Percentiles rank a stretch among this genome's conserved stretches.
Conservation (phyloP, 2,888 invertebrate species). For the Himalopsyche japonica region DNA sequence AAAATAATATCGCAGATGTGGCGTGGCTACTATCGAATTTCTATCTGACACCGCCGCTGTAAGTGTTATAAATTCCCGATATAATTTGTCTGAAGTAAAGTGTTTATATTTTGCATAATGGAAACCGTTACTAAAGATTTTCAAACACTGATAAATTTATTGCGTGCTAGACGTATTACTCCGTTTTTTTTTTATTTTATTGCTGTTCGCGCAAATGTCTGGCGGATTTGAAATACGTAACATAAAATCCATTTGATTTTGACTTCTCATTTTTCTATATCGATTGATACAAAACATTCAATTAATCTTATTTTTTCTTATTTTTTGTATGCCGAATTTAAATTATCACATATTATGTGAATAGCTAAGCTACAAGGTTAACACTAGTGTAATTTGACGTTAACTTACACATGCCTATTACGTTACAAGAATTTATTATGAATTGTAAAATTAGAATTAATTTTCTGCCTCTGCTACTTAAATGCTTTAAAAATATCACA, state of each 20-base stretch:
- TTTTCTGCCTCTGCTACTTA: neutral
- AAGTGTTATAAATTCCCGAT: neutral
- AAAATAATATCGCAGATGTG: too few relatives aligned
- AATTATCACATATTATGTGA: neutral
- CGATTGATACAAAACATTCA: too few relatives aligned
- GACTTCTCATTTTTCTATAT: too few relatives aligned
- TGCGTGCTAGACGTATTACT: neutral
- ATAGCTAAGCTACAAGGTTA: neutral
- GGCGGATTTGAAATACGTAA: neutral
- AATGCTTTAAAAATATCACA: neutral
- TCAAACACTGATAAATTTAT: neutral
- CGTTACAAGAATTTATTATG: neutral
- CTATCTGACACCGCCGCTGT: neutral
- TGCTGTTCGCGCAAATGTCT: neutral
- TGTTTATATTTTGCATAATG: neutral
- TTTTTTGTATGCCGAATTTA: neutral
- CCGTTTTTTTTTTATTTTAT: neutral
- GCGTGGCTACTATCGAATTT: too few relatives aligned
- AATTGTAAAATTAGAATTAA: neutral
- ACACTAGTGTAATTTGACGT: neutral
- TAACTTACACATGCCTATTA: neutral
- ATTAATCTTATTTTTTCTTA: too few relatives aligned
- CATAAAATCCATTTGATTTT: neutral
- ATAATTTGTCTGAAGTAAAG: neutral
- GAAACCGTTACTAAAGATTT: neutral